Conservation (phyloP, 2,113 vertebrate species). For the Brachypodius melanocephalos region DNA sequence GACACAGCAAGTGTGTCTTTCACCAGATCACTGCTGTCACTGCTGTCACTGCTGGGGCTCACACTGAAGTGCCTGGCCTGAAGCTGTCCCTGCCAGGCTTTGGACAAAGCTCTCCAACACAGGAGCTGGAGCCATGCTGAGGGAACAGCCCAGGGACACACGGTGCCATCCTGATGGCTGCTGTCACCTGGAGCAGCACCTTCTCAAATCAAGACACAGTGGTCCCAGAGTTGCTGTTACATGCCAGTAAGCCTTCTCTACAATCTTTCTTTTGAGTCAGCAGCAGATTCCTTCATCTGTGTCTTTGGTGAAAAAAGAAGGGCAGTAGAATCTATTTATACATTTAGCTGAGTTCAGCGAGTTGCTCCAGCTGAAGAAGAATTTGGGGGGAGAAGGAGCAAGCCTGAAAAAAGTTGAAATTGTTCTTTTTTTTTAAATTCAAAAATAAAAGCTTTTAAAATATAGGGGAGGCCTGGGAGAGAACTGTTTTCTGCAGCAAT, state of each 20-base stretch:
- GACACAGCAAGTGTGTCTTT: fast-evolving
- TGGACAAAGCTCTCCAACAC: not conserved
- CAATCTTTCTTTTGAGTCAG: not conserved
- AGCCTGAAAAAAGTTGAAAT: not conserved
- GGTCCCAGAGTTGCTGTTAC: not conserved
- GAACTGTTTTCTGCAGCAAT: not conserved
- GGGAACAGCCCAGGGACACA: not conserved
- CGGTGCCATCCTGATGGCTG: not conserved
- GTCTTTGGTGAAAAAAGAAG: not conserved
- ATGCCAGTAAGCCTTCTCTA: not conserved
- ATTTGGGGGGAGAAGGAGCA: not conserved
- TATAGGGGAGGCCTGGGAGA: not conserved
- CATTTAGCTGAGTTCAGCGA: not conserved
- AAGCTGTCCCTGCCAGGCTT: not conserved
- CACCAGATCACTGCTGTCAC: not conserved
- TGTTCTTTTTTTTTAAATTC: not conserved
- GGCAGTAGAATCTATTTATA: not conserved
- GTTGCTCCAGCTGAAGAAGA: not conserved
- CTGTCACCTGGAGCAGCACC: not conserved
- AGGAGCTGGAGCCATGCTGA: not conserved
- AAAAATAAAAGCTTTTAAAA: not conserved
- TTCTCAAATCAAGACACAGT: not conserved
- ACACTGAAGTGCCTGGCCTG: not conserved
- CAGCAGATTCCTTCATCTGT: not conserved
- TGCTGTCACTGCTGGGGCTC: not conserved